Evolutionary conservation across 2,888 invertebrate species (phyloP).

Genomic region (Halocaridina rubra): DNA sequence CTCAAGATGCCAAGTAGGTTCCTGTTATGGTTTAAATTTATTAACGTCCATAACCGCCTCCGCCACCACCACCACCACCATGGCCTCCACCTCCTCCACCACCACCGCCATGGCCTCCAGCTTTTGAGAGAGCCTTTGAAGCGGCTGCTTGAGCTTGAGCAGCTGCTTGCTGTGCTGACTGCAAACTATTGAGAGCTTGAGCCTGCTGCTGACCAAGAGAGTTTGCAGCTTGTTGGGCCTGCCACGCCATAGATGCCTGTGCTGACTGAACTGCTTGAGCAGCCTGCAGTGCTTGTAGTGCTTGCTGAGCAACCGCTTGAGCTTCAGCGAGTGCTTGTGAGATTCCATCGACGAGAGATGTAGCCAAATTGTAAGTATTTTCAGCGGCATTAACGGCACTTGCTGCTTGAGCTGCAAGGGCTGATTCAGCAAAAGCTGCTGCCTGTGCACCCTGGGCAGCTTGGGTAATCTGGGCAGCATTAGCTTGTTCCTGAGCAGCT

Average conservation of each 20-base stretch:
- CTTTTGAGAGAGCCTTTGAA: background rate
- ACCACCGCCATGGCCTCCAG: background rate
- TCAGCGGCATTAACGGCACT: background rate
- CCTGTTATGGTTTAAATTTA: too few relatives aligned
- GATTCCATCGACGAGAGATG: background rate
- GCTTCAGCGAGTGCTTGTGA: background rate
- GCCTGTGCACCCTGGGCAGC: slow-evolving; percentile 6
- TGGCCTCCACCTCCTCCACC: too few relatives aligned
- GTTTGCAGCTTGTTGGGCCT: background rate
- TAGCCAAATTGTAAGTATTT: background rate
- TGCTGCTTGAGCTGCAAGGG: background rate
- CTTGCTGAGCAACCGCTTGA: background rate
- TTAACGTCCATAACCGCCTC: background rate
- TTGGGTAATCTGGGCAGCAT: slow-evolving; percentile 6
- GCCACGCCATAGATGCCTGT: background rate
- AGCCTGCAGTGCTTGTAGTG: background rate
- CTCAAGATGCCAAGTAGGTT: too few relatives aligned
- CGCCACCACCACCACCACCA: background rate
- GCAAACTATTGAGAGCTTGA: background rate
- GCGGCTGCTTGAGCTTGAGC: background rate
- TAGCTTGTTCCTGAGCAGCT: background rate
- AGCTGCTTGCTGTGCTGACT: background rate
- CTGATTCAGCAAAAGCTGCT: background rate
- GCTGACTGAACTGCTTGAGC: background rate
- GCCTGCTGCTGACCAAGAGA: background rate